A percentile compares a stretch with the other conserved stretches of the same genome.
phyloP scores from a whole-genome alignment of 2,797 vertebrate species.

The Capromys pilorides region DNA sequence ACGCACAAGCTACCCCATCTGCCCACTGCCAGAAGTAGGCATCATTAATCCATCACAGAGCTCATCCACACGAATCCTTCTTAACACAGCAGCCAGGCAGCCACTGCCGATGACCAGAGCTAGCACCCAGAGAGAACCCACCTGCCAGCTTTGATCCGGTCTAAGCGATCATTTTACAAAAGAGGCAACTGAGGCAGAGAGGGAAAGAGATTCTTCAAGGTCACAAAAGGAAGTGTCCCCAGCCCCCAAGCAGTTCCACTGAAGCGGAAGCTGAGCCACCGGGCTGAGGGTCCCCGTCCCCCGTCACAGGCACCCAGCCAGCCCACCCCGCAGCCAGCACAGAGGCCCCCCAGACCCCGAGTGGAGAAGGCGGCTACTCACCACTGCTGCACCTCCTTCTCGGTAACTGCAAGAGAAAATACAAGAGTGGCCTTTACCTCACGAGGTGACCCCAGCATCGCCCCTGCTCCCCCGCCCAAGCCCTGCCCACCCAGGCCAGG shows the following conservation, averaged over 20 bases:
- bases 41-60: not conserved
- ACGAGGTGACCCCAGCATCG: not conserved
- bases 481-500: not conserved
- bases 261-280: not conserved
- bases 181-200: not conserved
- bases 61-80: not conserved
- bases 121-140: not conserved
- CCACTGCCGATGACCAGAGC: accelerated
- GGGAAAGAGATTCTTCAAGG: not conserved
- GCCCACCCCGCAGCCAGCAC: not conserved
- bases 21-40: not conserved
- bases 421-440: conserved; percentile 56
- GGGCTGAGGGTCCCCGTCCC: no score
- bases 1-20: not conserved
- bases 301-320: not conserved
- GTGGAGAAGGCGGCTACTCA: conserved; percentile 80
- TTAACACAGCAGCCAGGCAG: not conserved
- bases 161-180: not conserved
- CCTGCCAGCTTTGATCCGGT: not conserved
- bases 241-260: not conserved
- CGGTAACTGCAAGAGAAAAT: conserved; percentile 88
- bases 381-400: conserved; percentile 93
- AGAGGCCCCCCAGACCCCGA: accelerated
- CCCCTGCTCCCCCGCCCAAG: not conserved
- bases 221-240: not conserved